Base-by-base conservation (phyloP, 2,888 invertebrate species). In the Ophonus ardosiacus region DNA sequence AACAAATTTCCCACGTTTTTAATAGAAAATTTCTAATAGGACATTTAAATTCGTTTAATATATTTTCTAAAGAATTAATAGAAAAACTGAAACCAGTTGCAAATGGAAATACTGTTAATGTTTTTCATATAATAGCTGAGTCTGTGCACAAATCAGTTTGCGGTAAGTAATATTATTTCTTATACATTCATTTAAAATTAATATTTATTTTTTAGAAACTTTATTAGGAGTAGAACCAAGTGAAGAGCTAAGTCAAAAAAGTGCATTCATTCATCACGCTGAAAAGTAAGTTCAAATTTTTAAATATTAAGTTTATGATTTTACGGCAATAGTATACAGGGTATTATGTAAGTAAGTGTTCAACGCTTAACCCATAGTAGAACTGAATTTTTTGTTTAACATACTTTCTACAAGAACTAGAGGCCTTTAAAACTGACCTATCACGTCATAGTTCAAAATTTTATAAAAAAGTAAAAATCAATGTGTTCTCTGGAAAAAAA, bases 61-160 rank as follows among this genome's bases (percentile, higher is more conserved):
- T 18, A 13, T 40, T 15, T 18, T 80, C 59, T 15, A 57, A 59
- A 31, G 59, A 80, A 59, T 31, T 80, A 10, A 38, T 80, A 17
- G 79, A 59, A 17, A 80, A 61, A 4, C 40, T 80, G 7, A 59
- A 57, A 15, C 13, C 7, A 80, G 15, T 17, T 38, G 13, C 61
- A 31, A 61, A 80, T 80, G 79, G 40, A 31, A 80, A 80, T 59
- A 8, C 61, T n/a, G 31, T 80, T 59, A 61, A 80, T 80, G 59
- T 80, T 59, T 59, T 80, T 31, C 79, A 80, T 80, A 31, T 31
- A 15, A 80, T 80, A 4, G 79, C 79, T 4, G 79, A 80, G 17
- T 80, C 40, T 10, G 59, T 61, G 6, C 21, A 80, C 10, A 59
- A 31, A 31, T 15, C 61, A 15, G 40, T 80, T 18, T 59, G 59